These are phyloP conservation scores for Scaptomyza hsui DNA, from an alignment of 1,140 invertebrate genomes.

Conservation along the genomic window DNA sequence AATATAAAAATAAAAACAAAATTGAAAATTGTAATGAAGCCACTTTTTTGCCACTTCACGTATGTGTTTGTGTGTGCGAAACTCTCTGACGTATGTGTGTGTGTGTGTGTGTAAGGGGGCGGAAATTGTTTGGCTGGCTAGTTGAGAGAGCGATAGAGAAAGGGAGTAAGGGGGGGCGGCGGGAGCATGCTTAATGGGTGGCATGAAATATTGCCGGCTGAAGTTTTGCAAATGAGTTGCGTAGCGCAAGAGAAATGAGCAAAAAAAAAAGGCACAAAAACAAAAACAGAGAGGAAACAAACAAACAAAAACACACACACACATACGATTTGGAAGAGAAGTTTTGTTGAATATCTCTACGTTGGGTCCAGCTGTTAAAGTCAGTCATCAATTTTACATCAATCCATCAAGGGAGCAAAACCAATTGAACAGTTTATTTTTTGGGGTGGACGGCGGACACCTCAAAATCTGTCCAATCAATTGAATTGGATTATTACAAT, in stretches of 20 bases:
- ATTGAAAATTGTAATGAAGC: slow-evolving; percentile 82
- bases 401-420: slow-evolving; percentile 32
- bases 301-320: neutral
- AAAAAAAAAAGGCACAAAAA: slow-evolving; percentile 50
- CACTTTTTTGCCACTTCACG: slow-evolving; percentile 56
- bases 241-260: slow-evolving; percentile 66
- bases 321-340: neutral
- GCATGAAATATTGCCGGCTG: slow-evolving; percentile 81
- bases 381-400: slow-evolving; percentile 46
- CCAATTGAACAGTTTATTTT: slow-evolving; percentile 21
- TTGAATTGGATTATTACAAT: slow-evolving; percentile 43
- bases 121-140: slow-evolving; percentile 58
- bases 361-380: slow-evolving; percentile 37
- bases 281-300: slow-evolving; percentile 35
- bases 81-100: slow-evolving; percentile 13
- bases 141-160: neutral
- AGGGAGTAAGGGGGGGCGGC: slow-evolving; percentile 10
- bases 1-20: slow-evolving; percentile 79
- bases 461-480: slow-evolving; percentile 25
- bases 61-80: neutral
- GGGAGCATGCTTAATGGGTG: slow-evolving; percentile 65
- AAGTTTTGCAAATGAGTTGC: slow-evolving; percentile 77
- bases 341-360: slow-evolving; percentile 12
- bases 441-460: slow-evolving; percentile 12
- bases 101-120: slow-evolving; percentile 57